Base-by-base conservation (phyloP, 2,888 invertebrate species). In the Plemyria rubiginata region DNA sequence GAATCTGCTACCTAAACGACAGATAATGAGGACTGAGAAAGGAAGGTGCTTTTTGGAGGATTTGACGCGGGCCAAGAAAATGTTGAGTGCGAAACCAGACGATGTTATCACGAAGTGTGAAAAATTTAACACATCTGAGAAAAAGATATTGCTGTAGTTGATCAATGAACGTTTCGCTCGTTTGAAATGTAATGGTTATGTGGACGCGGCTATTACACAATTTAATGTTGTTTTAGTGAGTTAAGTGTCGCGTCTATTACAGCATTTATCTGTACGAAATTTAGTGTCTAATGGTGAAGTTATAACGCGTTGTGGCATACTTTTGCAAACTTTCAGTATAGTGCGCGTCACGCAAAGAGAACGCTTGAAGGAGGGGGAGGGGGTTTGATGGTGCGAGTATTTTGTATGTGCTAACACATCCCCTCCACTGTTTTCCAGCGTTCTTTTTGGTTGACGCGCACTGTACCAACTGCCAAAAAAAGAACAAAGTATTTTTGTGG, bases 41-140 rank as follows among this genome's bases (percentile, higher is more conserved):
- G 92, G 92, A 0, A 81, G 82, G 70, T 82, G 81, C 65, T 88
- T 92, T 53, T 70, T 90, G 38, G 91, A 91, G 5, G 88, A 92
- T 61, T 72, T 92, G 76, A 83, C 78, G 1, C 79, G 85, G 60
- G 91, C 92, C 8, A 88, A 88, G 70, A 87, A 90, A 59, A 60
- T 90, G 76, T 72, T 92, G 69, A 81, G 80, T 13, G 76, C 70
- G 2, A 79, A 82, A 12, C 73, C 72, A 0, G 87, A 87, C 16
- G 85, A 88, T 48, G 80, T 88, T 12, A 70, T 86, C 11, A 69
- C 83, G 5, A 74, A 75, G 45, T 79, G 78, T 55, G 79, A 81
- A 22, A 82, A 79, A 51, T 52, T 68, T 15, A 77, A 72, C 53
- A 65, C 64, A 65, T 74, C 74, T 38, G 82, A 84, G 2, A 80